Evolutionary conservation across 1,140 invertebrate species (phyloP), one percentile per base, ranked within the genome.

Genomic region (Ditylenchus dipsaci): DNA sequence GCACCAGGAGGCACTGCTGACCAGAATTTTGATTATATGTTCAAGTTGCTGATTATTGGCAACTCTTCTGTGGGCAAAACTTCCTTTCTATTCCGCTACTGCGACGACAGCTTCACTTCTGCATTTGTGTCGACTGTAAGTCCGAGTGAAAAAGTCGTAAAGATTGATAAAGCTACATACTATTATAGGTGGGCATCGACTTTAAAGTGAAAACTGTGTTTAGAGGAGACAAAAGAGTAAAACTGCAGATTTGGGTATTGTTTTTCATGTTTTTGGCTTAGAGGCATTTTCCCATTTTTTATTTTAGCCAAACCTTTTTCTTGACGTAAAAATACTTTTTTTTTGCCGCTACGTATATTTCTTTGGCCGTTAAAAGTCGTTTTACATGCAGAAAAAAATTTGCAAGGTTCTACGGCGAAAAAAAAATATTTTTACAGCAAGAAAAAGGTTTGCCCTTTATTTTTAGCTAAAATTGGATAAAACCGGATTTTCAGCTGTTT

Each of bases 201-300:
- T 99, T 99, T 87, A 99, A 99, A 89, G 95, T 99, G 70, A 98
- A 98, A 88, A 99, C 96, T 45, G 95, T 99, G 42, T 97, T 97
- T 86, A 89, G 95, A 78, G 93, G 93, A 82, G 91, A 93, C 78
- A 94, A 94, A 86, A 85, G 91, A 77, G 91, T 94, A 73, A 94
- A 94, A 87, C 86, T 94, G 72, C 92, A 94, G 85, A 93, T 93
- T 83, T 93, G 91, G 91, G 91, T 96, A 83, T 23, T 86, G 86
- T 86, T 57, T 62, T 45, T 21, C n/a, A 26, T 19, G 65, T 0
- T 27, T 23, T 29, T n/a, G 7, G n/a, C n/a, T n/a, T n/a, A n/a
- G n/a, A n/a, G n/a, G n/a, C n/a, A n/a, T 8, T 45, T 67, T 68
- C 65, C 15, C 0, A 47, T 27, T n/a, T 7, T 7, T 53, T 19